Percentiles rank a stretch among this genome's conserved stretches.
phyloP scores from a whole-genome alignment of 2,113 vertebrate genomes.

The Parotia lawesii region DNA sequence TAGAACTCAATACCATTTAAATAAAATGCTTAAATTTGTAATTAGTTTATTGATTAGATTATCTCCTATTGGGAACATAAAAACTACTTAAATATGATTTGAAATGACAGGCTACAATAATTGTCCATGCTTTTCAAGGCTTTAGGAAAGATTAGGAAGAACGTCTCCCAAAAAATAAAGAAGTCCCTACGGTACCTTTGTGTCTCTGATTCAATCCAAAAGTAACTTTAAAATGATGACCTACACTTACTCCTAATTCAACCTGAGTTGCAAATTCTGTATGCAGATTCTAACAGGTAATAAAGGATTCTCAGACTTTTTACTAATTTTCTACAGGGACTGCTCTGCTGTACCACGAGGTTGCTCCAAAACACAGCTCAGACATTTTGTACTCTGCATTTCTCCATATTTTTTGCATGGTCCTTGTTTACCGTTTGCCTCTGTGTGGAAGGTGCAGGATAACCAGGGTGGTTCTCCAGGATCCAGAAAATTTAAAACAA shows the following conservation, averaged over 20 bases:
- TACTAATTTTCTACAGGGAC: not conserved
- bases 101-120: constrained; percentile 35
- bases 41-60: constrained; percentile 31
- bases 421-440: not conserved
- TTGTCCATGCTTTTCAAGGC: constrained; percentile 14
- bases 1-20: constrained; percentile 27
- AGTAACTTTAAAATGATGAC: not conserved
- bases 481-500: not conserved
- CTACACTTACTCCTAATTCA: not conserved
- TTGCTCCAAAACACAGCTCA: not conserved
- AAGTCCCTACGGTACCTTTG: not conserved
- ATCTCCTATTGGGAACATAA: constrained; percentile 36
- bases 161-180: not conserved
- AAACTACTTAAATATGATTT: not conserved
- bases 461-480: not conserved
- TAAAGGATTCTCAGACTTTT: not conserved
- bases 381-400: not conserved
- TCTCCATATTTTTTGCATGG: not conserved
- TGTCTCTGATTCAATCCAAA: not conserved
- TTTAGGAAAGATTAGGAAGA: constrained; percentile 11
- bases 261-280: not conserved
- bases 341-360: not conserved
- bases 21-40: constrained; percentile 55
- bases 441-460: not conserved
- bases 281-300: not conserved